phyloP scores from a whole-genome alignment of 2,797 vertebrate genomes.

The Megaceryle alcyon region DNA sequence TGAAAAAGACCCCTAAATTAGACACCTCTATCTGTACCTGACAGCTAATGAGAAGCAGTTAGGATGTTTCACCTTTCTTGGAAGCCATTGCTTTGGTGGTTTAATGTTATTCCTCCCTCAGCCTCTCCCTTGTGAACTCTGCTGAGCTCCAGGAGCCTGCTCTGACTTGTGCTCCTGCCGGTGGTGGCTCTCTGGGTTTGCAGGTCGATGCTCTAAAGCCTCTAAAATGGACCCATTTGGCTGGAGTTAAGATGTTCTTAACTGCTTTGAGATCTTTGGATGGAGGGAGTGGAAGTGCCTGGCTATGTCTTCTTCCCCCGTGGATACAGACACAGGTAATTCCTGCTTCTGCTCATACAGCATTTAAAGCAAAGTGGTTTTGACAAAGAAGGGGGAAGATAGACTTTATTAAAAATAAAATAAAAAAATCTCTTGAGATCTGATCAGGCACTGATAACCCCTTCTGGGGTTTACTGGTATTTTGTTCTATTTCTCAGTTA shows the following conservation, averaged over 20 bases:
- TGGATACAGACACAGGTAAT: not conserved
- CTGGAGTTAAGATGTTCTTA: not conserved
- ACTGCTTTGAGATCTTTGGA: not conserved
- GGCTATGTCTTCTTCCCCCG: not conserved
- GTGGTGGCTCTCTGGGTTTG: not conserved
- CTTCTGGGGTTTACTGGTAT: slow-evolving; percentile 14
- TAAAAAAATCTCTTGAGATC: slow-evolving; percentile 1
- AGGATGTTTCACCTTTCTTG: not conserved
- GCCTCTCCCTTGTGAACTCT: not conserved
- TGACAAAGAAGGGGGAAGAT: slow-evolving; percentile 52
- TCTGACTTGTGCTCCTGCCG: not conserved
- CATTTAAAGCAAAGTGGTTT: slow-evolving; percentile 54
- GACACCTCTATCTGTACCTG: not conserved
- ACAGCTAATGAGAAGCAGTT: not conserved
- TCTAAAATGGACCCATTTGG: not conserved
- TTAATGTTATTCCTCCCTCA: not conserved
- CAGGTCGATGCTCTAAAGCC: not conserved
- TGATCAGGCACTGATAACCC: slow-evolving; percentile 65
- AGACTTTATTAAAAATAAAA: slow-evolving; percentile 65
- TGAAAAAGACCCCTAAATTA: not conserved
- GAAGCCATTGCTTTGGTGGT: not conserved
- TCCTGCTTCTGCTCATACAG: slow-evolving; percentile 44
- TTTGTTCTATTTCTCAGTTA: slow-evolving; percentile 34
- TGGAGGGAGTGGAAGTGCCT: not conserved
- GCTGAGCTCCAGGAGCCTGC: not conserved